phyloP scores from a whole-genome alignment of 2,888 invertebrate species.

The Brachypterus glaber region DNA sequence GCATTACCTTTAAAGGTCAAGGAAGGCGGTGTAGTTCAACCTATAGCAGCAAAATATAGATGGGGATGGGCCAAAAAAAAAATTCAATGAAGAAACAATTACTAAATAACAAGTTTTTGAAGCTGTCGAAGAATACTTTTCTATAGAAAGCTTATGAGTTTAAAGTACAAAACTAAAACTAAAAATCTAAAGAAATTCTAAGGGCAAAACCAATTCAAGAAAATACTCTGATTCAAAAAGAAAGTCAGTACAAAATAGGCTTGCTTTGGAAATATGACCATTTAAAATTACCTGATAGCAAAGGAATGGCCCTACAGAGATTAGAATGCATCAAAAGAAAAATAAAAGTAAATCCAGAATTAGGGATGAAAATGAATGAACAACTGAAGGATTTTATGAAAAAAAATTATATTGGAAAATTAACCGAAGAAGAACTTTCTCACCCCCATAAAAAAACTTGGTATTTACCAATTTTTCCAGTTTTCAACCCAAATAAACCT shows the following conservation, averaged over 20 bases:
- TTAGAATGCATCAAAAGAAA: constrained; percentile 19
- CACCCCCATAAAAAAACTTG: constrained; percentile 17
- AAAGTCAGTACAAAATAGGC: constrained; percentile 15
- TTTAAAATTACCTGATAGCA: constrained; percentile 20
- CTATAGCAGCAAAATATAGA: constrained; percentile 17
- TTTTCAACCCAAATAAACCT: constrained; percentile 26
- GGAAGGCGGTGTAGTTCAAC: constrained; percentile 12
- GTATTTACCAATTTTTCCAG: constrained; percentile 28
- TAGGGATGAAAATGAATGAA: constrained; percentile 14
- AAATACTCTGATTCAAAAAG: constrained; percentile 6
- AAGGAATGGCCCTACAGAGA: too few species aligned
- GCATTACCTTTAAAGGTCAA: constrained; percentile 8
- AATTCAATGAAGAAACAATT: constrained; percentile 1
- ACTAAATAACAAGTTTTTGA: constrained; percentile 5
- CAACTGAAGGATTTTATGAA: constrained; percentile 17
- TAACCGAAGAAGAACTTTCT: constrained; percentile 17
- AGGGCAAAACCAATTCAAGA: constrained; percentile 5
- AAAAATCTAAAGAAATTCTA: constrained; percentile 7
- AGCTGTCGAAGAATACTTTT: constrained; percentile 10
- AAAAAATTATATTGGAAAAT: constrained; percentile 19
- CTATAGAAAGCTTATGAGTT: constrained; percentile 13
- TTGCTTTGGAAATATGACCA: constrained; percentile 22
- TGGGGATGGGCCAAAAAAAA: constrained; percentile 16
- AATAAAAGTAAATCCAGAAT: constrained; percentile 11
- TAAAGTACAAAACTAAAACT: not conserved